phyloP scores from a whole-genome alignment of 2,888 invertebrate species.

The Rhaphigaster nebulosa region DNA sequence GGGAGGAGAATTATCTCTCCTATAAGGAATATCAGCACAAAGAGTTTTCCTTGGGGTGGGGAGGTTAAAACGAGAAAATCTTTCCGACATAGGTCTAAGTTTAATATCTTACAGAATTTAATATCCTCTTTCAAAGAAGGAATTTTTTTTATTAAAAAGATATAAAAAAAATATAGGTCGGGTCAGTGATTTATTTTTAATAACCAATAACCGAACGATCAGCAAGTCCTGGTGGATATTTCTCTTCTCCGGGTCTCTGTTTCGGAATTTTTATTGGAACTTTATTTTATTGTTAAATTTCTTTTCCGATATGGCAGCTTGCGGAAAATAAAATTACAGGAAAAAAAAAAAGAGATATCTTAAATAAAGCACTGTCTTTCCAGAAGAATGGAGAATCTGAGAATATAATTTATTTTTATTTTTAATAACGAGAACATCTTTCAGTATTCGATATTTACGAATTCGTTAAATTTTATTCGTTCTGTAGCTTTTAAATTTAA shows the following conservation, averaged over 20 bases:
- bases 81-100: constrained; percentile 50
- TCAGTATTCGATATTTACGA: neutral
- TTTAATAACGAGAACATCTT: neutral
- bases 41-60: neutral
- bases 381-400: neutral
- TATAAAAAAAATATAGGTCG: constrained; percentile 1
- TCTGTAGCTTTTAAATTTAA: neutral
- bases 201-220: constrained; percentile 51
- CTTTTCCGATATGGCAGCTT: neutral
- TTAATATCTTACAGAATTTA: constrained; percentile 58
- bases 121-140: constrained; percentile 52
- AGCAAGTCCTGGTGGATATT: neutral
- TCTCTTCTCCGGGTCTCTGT: neutral
- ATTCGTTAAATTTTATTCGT: neutral
- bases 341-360: neutral
- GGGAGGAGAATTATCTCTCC: neutral
- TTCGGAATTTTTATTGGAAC: constrained; percentile 24
- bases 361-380: neutral
- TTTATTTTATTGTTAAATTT: constrained; percentile 11
- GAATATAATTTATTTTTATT: neutral
- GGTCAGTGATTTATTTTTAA: constrained; percentile 57
- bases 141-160: constrained; percentile 54
- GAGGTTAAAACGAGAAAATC: constrained; percentile 10
- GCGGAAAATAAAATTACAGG: neutral
- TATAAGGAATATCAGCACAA: constrained; percentile 36